Evolutionary conservation across 1,140 invertebrate genomes (phyloP).

Genomic region (Ceratoteleas bidentatus): DNA sequence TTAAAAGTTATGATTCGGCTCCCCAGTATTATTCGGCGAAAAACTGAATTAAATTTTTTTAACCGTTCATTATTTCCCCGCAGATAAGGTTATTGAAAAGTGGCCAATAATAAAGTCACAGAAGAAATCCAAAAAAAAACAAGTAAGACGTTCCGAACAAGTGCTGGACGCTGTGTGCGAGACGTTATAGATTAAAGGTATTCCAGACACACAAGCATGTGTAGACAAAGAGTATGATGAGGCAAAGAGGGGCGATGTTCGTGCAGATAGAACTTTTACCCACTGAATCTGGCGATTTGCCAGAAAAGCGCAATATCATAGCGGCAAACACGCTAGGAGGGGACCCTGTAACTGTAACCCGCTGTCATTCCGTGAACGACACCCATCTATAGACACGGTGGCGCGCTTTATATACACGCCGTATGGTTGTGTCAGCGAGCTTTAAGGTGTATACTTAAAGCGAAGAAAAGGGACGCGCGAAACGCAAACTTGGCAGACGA

Average conservation of each 20-base stretch:
- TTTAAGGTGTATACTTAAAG: slow-evolving; percentile 20
- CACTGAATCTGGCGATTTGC: slow-evolving; percentile 65
- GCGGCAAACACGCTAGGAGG: slow-evolving; percentile 58
- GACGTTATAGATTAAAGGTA: slow-evolving; percentile 66
- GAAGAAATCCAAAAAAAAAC: slow-evolving; percentile 24
- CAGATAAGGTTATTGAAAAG: slow-evolving; percentile 14
- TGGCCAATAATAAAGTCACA: slow-evolving; percentile 31
- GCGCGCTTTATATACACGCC: too few relatives aligned
- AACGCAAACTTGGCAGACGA: slow-evolving; percentile 14
- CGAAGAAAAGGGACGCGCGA: too few relatives aligned
- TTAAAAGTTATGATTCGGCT: too few relatives aligned
- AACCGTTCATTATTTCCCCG: too few relatives aligned
- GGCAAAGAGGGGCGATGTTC: slow-evolving; percentile 52
- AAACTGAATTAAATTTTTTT: too few relatives aligned
- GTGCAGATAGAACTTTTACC: slow-evolving; percentile 59
- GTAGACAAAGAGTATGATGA: slow-evolving; percentile 56
- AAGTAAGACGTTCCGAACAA: slow-evolving; percentile 37
- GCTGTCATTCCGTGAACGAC: slow-evolving; percentile 63
- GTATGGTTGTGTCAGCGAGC: too few relatives aligned
- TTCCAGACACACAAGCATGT: slow-evolving; percentile 50
- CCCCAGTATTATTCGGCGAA: too few relatives aligned
- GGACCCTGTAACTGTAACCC: slow-evolving; percentile 65
- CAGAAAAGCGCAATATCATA: slow-evolving; percentile 74
- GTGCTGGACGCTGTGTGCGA: slow-evolving; percentile 30
- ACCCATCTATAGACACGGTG: slow-evolving; percentile 22